A percentile compares a stretch with the other conserved stretches of the same genome.
Conservation (phyloP, 2,797 vertebrate species). For the Hybognathus amarus region DNA sequence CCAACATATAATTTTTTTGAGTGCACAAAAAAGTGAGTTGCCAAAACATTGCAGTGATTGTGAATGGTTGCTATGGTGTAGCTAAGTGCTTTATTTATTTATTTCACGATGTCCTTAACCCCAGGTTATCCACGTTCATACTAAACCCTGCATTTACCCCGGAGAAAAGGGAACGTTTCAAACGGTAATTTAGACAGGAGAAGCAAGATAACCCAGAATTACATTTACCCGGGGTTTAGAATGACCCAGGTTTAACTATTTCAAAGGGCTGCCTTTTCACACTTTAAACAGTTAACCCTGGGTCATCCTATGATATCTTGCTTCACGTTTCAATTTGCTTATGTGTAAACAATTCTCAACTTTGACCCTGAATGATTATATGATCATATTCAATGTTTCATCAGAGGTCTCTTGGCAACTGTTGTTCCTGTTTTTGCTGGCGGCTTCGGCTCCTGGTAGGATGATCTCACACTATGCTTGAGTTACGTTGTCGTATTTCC, state of each 20-base stretch:
- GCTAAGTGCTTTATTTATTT: neutral
- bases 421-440: conserved; percentile 42
- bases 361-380: neutral
- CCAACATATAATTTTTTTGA: too few species aligned
- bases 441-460: conserved; percentile 9
- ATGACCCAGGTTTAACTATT: neutral
- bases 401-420: neutral
- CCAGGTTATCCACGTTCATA: neutral
- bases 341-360: neutral
- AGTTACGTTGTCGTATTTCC: conserved; percentile 11
- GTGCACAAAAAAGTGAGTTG: neutral
- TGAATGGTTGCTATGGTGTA: neutral
- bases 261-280: neutral
- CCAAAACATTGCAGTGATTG: neutral
- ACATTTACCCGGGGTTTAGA: neutral
- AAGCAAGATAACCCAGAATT: neutral
- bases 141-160: neutral
- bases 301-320: neutral
- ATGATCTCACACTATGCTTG: conserved; percentile 43
- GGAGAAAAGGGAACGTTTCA: neutral
- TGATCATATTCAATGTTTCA: neutral
- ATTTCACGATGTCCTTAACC: neutral
- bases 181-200: neutral
- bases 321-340: neutral
- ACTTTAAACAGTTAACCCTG: neutral